Evolutionary conservation across 2,797 vertebrate species (phyloP).

Genomic region (Galago senegalensis): DNA sequence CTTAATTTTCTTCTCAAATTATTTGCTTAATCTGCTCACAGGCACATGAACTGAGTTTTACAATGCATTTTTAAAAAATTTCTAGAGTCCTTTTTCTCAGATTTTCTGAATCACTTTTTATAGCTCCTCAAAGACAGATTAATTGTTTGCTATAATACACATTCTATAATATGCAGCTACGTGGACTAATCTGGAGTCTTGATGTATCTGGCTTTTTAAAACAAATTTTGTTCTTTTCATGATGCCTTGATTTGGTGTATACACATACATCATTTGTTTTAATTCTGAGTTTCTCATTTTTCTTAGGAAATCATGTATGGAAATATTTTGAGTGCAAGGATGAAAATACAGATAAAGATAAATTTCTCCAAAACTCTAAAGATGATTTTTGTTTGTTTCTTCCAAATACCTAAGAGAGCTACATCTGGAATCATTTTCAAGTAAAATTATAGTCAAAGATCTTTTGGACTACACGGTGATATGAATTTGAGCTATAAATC

Average conservation of each 20-base stretch:
- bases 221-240: background rate
- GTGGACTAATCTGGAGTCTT: background rate
- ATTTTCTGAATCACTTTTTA: background rate
- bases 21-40: background rate
- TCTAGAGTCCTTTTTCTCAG: slow-evolving; percentile 12
- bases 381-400: slow-evolving; percentile 45
- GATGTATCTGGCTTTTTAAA: background rate
- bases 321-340: background rate
- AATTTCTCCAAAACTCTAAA: background rate
- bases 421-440: slow-evolving; percentile 16
- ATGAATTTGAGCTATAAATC: slow-evolving; percentile 10
- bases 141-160: background rate
- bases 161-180: background rate
- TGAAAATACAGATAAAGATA: background rate
- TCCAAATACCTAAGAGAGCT: background rate
- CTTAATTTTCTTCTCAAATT: slow-evolving; percentile 14
- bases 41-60: background rate
- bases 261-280: background rate
- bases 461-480: background rate
- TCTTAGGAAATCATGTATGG: background rate
- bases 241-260: background rate
- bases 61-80: background rate
- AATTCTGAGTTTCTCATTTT: slow-evolving; percentile 30
- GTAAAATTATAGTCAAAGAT: slow-evolving; percentile 22
- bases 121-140: background rate